Conservation (phyloP, 2,113 vertebrate genomes). For the Carassius gibelio region DNA sequence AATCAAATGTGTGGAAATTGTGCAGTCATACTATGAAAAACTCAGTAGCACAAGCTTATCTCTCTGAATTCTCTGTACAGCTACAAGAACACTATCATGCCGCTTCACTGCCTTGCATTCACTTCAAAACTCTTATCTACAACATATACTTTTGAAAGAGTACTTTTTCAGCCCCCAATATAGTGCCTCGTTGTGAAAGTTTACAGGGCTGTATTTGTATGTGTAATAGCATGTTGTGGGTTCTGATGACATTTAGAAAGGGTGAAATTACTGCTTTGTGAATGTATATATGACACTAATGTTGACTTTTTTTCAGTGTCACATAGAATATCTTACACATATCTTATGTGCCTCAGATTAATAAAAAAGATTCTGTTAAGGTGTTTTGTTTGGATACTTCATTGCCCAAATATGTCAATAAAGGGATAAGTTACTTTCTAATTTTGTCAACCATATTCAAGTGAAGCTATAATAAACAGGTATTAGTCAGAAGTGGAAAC, state of each 20-base stretch:
- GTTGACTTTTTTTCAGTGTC: conserved; percentile 52
- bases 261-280: conserved; percentile 35
- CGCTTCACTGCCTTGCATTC: conserved; percentile 42
- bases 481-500: neutral
- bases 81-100: conserved; percentile 9
- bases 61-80: neutral
- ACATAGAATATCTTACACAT: conserved; percentile 52
- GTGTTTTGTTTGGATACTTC: neutral
- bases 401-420: conserved; percentile 5
- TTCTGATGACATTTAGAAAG: conserved; percentile 26
- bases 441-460: neutral
- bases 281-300: conserved; percentile 73
- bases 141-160: conserved; percentile 11
- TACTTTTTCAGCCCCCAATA: conserved; percentile 17
- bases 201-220: conserved; percentile 50
- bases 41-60: conserved; percentile 19
- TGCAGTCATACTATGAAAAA: neutral
- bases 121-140: conserved; percentile 15
- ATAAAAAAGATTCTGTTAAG: conserved; percentile 65
- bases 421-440: conserved; percentile 1
- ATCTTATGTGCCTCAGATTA: conserved; percentile 79
- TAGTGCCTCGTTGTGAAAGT: conserved; percentile 53
- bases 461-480: neutral
- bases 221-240: conserved; percentile 49
- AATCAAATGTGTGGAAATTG: conserved; percentile 3